Evolutionary conservation across 2,888 invertebrate genomes (phyloP), one percentile per base, ranked within the genome.

Genomic region (Emesis russula): DNA sequence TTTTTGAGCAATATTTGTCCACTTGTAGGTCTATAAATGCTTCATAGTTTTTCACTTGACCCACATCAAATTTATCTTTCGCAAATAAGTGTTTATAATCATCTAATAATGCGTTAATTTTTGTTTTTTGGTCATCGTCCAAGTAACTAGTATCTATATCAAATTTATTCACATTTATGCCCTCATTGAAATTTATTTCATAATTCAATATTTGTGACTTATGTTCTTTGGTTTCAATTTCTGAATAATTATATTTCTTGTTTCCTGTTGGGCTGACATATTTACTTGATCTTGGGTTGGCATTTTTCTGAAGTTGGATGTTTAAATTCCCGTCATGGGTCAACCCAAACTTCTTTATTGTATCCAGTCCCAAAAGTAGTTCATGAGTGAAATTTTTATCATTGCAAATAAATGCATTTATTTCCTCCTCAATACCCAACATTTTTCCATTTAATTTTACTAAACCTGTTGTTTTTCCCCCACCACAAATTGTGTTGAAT

Each of bases 1-100:
- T 76, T 79, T 91, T 89, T 36, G 63, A 76, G 41, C 85, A 88
- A 68, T 86, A 86, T 75, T 84, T 86, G 6, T 88, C 86, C 15
- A 86, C 81, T 48, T 78, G 71, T 31, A 84, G 58, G 44, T 85
- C 85, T 68, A 82, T 82, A 70, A 70, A 70, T 25, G 87, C 87
- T 85, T 87, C 85, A 80, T 82, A 87, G 68, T 79, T 83, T 83
- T 79, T 79, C 66, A 63, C 73, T 75, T 68, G 77, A n/a, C 76
- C 85, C 38, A 75, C 38, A 83, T 70, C 71, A 38, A 31, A 77
- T 70, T 81, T 81, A 48, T 74, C 66, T 66, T 81, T 74, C 7
- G 77, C 76, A 83, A 81, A 83, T 77, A 79, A 70, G 25, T 83
- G 68, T 85, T 76, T 81, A 80, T 80, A 79, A 44, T 74, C n/a